A percentile compares a stretch with the other conserved stretches of the same genome.
These are phyloP conservation scores for Aporophyla nigra DNA, from an alignment of 2,888 invertebrate species.

Conservation along the genomic window DNA sequence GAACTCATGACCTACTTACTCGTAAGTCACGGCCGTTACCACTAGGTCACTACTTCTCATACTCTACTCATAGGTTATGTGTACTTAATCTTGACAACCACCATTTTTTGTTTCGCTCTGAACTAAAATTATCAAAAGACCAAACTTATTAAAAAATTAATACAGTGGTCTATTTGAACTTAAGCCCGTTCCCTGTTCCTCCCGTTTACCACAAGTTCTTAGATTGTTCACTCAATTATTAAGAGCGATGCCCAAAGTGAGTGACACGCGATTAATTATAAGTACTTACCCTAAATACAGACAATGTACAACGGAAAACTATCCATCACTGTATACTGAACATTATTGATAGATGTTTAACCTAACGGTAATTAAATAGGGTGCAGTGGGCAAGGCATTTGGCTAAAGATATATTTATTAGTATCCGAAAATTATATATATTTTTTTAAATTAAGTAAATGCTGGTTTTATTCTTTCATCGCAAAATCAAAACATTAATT, in stretches of 20 bases:
- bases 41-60: too few species aligned
- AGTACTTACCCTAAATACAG: constrained; percentile 54
- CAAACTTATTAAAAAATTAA: neutral
- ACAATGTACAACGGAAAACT: constrained; percentile 52
- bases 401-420: neutral
- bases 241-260: constrained; percentile 46
- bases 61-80: neutral
- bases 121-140: neutral
- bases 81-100: neutral
- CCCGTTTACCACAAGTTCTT: constrained; percentile 15
- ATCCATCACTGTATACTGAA: constrained; percentile 52
- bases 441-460: too few species aligned
- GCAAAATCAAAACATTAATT: too few species aligned
- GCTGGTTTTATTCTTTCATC: too few species aligned
- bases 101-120: neutral
- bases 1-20: too few species aligned
- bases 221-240: constrained; percentile 56
- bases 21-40: too few species aligned
- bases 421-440: too few species aligned
- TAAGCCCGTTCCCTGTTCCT: neutral
- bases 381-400: neutral
- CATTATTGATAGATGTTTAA: constrained; percentile 56
- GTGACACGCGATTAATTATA: constrained; percentile 60
- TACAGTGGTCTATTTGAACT: neutral
- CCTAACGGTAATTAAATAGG: constrained; percentile 13